phyloP scores from a whole-genome alignment of 2,888 invertebrate species.

The Sphaerophoria rueppellii region DNA sequence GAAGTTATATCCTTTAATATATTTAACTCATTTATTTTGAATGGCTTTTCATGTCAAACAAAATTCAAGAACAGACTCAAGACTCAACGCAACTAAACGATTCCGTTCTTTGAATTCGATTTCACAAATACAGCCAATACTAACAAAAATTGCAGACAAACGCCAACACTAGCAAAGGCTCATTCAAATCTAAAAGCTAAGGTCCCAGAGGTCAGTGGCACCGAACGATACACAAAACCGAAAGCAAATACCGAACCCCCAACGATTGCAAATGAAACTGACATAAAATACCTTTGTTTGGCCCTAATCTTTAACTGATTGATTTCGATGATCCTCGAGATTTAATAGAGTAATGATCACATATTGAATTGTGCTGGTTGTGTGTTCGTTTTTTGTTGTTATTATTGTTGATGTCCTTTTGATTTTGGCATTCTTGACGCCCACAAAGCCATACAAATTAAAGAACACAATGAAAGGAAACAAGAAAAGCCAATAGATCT shows the following conservation, averaged over 20 bases:
- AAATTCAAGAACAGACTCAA: slow-evolving; percentile 43
- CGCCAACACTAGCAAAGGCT: neutral
- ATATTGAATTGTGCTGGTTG: too few species aligned
- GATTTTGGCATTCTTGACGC: neutral
- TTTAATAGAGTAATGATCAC: slow-evolving; percentile 45
- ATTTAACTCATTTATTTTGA: slow-evolving; percentile 59
- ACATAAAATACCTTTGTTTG: slow-evolving; percentile 68
- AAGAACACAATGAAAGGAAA: slow-evolving; percentile 24
- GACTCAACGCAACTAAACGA: too few species aligned
- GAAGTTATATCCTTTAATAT: slow-evolving; percentile 53
- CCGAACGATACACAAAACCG: neutral
- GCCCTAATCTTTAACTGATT: slow-evolving; percentile 66
- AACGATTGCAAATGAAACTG: slow-evolving; percentile 61
- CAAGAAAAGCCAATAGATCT: slow-evolving; percentile 35
- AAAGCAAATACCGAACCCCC: neutral
- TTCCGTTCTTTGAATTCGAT: neutral
- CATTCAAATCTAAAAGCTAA: neutral
- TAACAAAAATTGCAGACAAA: neutral
- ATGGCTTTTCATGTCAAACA: slow-evolving; percentile 59
- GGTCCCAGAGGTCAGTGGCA: slow-evolving; percentile 25
- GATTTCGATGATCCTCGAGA: slow-evolving; percentile 70
- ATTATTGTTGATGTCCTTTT: neutral
- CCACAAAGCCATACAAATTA: neutral
- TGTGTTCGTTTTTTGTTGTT: neutral
- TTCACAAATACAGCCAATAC: too few species aligned